phyloP scores from a whole-genome alignment of 2,797 vertebrate genomes.

The Apodemus agrarius region DNA sequence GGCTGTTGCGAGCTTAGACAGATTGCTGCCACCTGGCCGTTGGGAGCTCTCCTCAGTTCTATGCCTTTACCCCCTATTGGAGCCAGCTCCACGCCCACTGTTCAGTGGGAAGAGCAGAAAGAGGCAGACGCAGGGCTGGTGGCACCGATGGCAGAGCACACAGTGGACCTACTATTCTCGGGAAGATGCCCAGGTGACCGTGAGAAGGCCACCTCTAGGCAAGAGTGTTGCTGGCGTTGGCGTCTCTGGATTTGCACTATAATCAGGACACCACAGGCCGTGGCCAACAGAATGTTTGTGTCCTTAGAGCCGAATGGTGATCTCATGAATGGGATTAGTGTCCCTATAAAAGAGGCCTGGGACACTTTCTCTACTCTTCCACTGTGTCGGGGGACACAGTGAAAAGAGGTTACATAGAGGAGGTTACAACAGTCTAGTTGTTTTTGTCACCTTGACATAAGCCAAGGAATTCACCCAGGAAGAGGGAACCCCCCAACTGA shows the following conservation, averaged over 20 bases:
- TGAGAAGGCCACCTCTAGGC: not conserved
- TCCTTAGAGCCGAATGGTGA: too few species aligned
- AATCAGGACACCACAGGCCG: not conserved
- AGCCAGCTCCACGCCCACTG: not conserved
- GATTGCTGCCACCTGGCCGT: too few species aligned
- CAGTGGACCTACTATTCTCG: not conserved
- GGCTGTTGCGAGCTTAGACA: too few species aligned
- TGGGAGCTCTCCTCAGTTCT: not conserved
- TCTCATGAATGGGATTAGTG: not conserved
- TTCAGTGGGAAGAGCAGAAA: not conserved
- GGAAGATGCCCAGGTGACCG: not conserved
- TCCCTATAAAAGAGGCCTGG: not conserved
- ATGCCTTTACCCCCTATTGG: not conserved
- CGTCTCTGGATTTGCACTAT: not conserved
- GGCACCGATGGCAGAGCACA: accelerated
- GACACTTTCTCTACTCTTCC: not conserved
- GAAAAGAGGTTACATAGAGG: not conserved
- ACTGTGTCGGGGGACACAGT: accelerated
- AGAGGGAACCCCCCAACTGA: not conserved
- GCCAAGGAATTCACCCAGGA: too few species aligned
- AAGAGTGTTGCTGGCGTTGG: not conserved
- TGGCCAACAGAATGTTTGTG: not conserved
- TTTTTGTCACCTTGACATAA: not conserved
- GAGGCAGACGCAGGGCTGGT: accelerated
- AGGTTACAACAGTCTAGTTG: not conserved